Evolutionary conservation across 2,113 vertebrate species (phyloP), one percentile per base, ranked within the genome.

Genomic region (Cranoglanis bouderius): DNA sequence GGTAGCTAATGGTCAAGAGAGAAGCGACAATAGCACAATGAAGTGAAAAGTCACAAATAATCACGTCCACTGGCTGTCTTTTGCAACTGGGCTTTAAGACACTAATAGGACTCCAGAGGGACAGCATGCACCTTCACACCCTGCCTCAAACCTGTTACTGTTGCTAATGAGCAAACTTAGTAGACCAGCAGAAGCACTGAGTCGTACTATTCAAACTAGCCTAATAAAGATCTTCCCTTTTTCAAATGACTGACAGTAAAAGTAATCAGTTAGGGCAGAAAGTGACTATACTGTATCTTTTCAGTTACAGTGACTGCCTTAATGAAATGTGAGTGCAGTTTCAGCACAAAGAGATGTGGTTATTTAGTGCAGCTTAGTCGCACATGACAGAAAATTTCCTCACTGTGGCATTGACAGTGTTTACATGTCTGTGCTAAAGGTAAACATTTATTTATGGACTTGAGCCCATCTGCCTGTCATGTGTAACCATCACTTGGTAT

Each of bases 251-350:
- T 95, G 96, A 96, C 95, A 96, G 93, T 94, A 96, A 96, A 97
- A 95, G 95, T 95, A 96, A 97, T 96, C 95, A 95, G 95, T 95
- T 94, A 92, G 94, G 96, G 95, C 95, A 95, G 95, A 95, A 96
- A 96, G 95, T 95, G 94, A 96, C 95, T 96, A 94, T 86, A 77
- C 78, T 94, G 93, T 90, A 87, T 94, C 91, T 94, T 85, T 95
- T 94, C 92, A 84, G 32, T 92, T 82, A 90, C 93, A 93, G 93
- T 96, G 94, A 96, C 92, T 91, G 93, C 93, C 92, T 96, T 95
- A 96, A 94, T 94, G 93, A 93, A 94, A 95, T 83, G 86, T 86
- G 81, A 87, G 75, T 40, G 61, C 85, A 63, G 84, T 88, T 86
- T 77, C 85, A 85, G 86, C 75, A 86, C 77, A 88, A 89, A 86